Evolutionary conservation across 2,113 vertebrate genomes (phyloP).

Genomic region (Ceyx melanurus): DNA sequence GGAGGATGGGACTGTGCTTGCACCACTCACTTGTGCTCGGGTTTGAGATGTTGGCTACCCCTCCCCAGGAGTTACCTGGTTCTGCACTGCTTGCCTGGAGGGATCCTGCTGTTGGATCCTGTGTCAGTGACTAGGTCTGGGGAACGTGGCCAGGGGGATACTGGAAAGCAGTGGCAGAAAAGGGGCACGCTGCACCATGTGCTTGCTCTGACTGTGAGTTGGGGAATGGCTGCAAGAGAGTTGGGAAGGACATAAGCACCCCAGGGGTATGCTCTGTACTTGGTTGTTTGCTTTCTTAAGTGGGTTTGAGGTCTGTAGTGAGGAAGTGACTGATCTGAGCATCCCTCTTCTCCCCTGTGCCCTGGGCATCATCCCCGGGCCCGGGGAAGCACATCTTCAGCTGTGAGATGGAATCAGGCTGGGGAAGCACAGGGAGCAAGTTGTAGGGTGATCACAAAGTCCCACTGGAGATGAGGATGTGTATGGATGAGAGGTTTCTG

Average conservation of each 20-base stretch:
- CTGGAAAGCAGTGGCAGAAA: fast-evolving
- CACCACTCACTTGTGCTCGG: fast-evolving
- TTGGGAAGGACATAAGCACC: neutral
- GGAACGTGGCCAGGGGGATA: neutral
- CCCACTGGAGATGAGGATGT: fast-evolving
- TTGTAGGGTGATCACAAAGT: neutral
- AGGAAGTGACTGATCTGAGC: neutral
- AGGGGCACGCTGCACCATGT: fast-evolving
- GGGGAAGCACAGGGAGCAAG: neutral
- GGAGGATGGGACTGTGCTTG: neutral
- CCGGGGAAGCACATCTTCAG: neutral
- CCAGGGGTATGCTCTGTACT: neutral
- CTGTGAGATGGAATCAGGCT: neutral
- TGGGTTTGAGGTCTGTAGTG: neutral
- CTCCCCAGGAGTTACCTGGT: neutral
- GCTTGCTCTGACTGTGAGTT: fast-evolving
- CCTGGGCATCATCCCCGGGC: neutral
- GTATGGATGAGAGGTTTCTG: neutral
- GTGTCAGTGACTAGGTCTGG: neutral
- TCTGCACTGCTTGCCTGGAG: neutral
- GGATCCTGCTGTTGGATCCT: neutral
- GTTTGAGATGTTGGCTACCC: neutral
- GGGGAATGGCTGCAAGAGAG: neutral
- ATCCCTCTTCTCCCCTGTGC: neutral
- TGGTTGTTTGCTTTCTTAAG: neutral